Evolutionary conservation across 2,113 vertebrate genomes (phyloP), one percentile per base, ranked within the genome.

Genomic region (Mus musculus): DNA sequence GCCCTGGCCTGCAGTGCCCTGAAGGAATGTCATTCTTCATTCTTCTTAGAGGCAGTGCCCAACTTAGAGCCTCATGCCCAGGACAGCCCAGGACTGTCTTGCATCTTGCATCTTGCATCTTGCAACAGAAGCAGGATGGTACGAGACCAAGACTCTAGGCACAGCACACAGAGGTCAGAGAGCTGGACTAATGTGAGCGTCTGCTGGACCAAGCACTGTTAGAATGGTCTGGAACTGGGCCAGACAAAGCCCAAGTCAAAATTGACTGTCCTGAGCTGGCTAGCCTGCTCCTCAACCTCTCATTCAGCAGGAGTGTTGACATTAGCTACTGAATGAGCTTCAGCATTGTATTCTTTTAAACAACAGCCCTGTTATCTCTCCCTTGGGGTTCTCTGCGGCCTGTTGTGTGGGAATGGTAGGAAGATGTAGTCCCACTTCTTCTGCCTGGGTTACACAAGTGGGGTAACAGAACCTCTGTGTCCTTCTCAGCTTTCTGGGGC

Each of bases 241-340:
- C 10, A 76, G 71, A 78, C 17, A 46, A 8, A 0, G 67, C 91
- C 93, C 63, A 93, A 94, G 94, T 97, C 96, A 97, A 95, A 96
- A 95, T 91, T 97, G 96, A 96, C 95, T 89, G 90, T 95, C 92
- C 39, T 42, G 7, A 12, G 93, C 84, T 81, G 76, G 76, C 93
- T 73, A 89, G 65, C 92, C 93, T 85, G 87, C 94, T 90, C 95
- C 94, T 82, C 1, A 49, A 92, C 93, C 92, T 93, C 94, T 95
- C 69, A 75, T 63, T 96, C 84, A 80, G n/a, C 76, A 49, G 49
- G 78, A 93, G 95, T 97, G 95, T 97, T 97, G 96, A 97, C 94
- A 96, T 17, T 92, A 96, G 76, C 59, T 77, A 89, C 89, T 75
- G 94, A 96, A 96, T 73, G 90, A 90, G 96, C 72, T 89, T 80